These are phyloP conservation scores for Dendrocopos noguchii DNA, from an alignment of 2,113 vertebrate genomes.

Conservation along the genomic window DNA sequence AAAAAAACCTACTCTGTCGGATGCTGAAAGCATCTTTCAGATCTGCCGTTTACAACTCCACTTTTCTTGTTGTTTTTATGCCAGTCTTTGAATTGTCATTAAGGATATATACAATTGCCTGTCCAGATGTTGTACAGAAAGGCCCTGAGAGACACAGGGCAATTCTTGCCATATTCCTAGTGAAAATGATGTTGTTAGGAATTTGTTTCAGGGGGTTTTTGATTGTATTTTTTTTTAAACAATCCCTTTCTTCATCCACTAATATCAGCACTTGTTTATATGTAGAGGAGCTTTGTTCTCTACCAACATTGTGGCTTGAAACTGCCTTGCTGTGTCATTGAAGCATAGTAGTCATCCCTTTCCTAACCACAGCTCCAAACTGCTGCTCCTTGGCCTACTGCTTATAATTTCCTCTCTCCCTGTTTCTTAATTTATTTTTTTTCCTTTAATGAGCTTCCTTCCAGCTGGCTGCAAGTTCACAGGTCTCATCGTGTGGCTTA, in stretches of 20 bases:
- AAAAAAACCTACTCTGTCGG: slow-evolving; percentile 37
- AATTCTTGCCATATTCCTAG: not conserved
- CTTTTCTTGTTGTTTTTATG: slow-evolving; percentile 4
- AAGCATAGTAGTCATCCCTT: not conserved
- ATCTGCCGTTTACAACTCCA: not conserved
- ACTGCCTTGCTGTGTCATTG: not conserved
- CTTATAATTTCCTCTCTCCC: not conserved
- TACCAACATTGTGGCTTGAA: not conserved
- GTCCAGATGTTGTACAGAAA: not conserved
- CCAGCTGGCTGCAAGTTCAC: not conserved
- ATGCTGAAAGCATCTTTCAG: slow-evolving; percentile 42
- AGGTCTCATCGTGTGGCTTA: not conserved
- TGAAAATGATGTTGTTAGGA: not conserved
- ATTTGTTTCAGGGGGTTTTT: not conserved
- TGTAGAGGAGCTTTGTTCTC: not conserved
- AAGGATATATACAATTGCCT: not conserved
- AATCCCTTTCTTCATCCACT: not conserved
- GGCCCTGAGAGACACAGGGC: not conserved
- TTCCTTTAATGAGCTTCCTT: not conserved
- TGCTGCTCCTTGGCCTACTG: not conserved
- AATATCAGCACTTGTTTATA: not conserved
- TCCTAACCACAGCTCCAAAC: not conserved
- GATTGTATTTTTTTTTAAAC: not conserved
- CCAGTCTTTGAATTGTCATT: not conserved
- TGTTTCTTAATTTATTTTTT: not conserved